phyloP scores from a whole-genome alignment of 2,888 invertebrate species.

The Autographa gamma region DNA sequence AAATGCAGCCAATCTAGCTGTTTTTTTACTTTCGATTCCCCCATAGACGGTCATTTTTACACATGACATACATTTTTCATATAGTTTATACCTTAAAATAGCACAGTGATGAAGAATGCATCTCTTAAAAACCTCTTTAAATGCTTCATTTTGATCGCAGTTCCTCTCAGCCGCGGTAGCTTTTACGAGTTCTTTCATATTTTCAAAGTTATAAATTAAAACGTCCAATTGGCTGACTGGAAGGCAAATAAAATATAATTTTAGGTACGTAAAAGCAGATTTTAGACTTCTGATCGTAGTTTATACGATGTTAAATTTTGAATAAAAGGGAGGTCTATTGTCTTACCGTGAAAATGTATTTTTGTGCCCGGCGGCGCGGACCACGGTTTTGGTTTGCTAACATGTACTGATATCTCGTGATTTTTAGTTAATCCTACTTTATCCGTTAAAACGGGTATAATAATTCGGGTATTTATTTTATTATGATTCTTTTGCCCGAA shows the following conservation, averaged over 20 bases:
- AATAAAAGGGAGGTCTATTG: conserved; percentile 50
- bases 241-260: conserved; percentile 57
- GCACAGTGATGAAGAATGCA: conserved; percentile 65
- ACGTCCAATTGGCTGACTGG: conserved; percentile 76
- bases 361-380: conserved; percentile 29
- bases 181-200: conserved; percentile 71
- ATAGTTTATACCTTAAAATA: conserved; percentile 63
- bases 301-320: conserved; percentile 46
- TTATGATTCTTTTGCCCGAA: conserved; percentile 22
- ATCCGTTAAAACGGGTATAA: conserved; percentile 19
- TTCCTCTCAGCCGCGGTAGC: conserved; percentile 58
- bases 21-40: too few species aligned
- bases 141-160: conserved; percentile 69
- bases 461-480: conserved; percentile 12
- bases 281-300: conserved; percentile 48
- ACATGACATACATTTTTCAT: neutral
- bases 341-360: conserved; percentile 33
- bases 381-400: conserved; percentile 17
- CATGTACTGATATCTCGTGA: conserved; percentile 17
- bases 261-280: conserved; percentile 26
- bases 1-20: too few species aligned
- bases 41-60: too few species aligned
- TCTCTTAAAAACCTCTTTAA: conserved; percentile 65
- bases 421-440: conserved; percentile 32
- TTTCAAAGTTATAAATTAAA: conserved; percentile 74